Percentiles rank a stretch among this genome's conserved stretches.
phyloP scores from a whole-genome alignment of 2,113 vertebrate species.

The Jacana jacana region DNA sequence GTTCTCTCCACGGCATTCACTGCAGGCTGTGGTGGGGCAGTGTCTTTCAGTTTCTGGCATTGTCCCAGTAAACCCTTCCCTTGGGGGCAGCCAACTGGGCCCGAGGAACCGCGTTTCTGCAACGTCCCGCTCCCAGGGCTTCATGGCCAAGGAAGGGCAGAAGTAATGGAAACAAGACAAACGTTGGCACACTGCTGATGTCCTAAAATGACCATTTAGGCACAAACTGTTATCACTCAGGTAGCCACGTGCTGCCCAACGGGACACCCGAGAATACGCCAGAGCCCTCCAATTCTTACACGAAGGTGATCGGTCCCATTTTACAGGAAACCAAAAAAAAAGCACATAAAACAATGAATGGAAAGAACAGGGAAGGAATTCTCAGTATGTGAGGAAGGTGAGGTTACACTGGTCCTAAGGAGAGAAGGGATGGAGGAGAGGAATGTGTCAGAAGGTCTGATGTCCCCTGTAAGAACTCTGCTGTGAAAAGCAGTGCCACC shows the following conservation, averaged over 20 bases:
- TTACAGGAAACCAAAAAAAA: not conserved
- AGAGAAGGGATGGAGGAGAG: not conserved
- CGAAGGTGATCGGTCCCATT: not conserved
- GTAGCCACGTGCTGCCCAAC: not conserved
- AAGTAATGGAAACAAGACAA: not conserved
- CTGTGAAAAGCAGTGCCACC: not conserved
- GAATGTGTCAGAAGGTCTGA: not conserved
- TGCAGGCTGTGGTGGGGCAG: not conserved
- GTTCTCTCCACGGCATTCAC: not conserved
- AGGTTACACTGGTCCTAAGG: not conserved
- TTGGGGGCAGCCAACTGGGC: not conserved
- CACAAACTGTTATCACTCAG: not conserved
- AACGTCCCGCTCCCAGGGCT: not conserved
- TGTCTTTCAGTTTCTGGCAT: not conserved
- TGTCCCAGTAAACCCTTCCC: not conserved
- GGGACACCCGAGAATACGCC: fast-evolving
- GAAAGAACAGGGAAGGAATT: not conserved
- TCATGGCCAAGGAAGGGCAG: not conserved
- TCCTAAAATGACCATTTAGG: not conserved
- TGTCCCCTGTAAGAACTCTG: not conserved
- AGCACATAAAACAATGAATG: not conserved
- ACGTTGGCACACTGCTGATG: not conserved
- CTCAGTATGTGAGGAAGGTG: not conserved
- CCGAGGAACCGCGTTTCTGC: not conserved
- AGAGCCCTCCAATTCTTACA: not conserved